phyloP scores from a whole-genome alignment of 2,888 invertebrate species.

The Cataglyphis rosenhaueri region DNA sequence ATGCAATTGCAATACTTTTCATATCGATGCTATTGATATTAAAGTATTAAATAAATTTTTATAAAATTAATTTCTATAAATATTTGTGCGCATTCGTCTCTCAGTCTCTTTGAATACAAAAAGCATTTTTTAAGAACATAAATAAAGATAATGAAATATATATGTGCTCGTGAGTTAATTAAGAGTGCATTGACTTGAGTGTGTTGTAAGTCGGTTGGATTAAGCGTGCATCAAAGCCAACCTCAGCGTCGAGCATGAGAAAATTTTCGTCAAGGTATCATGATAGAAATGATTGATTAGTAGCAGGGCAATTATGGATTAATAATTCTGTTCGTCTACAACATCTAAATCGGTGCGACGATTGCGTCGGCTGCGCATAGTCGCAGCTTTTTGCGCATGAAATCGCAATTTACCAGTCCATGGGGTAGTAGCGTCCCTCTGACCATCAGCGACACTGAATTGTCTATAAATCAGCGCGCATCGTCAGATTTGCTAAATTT shows the following conservation, averaged over 20 bases:
- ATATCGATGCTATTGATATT: not conserved
- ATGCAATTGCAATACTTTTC: not conserved
- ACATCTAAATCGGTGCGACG: conserved; percentile 9
- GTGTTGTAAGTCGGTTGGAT: conserved; percentile 20
- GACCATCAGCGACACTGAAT: conserved; percentile 54
- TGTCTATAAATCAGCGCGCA: conserved; percentile 61
- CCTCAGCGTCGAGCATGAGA: conserved; percentile 34
- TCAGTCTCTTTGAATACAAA: not conserved
- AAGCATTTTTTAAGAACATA: not conserved
- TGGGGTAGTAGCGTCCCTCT: conserved; percentile 24
- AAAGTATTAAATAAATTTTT: not conserved
- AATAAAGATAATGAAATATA: not conserved
- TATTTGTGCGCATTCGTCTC: not conserved
- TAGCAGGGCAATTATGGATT: conserved; percentile 33
- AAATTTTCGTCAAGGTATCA: conserved; percentile 4
- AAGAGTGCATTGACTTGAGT: conserved; percentile 32
- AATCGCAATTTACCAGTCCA: conserved; percentile 49
- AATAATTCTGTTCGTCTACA: conserved; percentile 46
- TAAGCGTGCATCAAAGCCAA: conserved; percentile 48
- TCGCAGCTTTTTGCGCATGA: conserved; percentile 29
- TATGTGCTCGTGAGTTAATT: not conserved
- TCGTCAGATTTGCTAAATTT: conserved; percentile 35
- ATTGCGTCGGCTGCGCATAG: conserved; percentile 54
- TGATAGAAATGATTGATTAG: conserved; percentile 45
- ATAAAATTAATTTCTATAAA: not conserved